Evolutionary conservation across 2,888 invertebrate genomes (phyloP), one percentile per base, ranked within the genome.

Genomic region (Morpho helenor): DNA sequence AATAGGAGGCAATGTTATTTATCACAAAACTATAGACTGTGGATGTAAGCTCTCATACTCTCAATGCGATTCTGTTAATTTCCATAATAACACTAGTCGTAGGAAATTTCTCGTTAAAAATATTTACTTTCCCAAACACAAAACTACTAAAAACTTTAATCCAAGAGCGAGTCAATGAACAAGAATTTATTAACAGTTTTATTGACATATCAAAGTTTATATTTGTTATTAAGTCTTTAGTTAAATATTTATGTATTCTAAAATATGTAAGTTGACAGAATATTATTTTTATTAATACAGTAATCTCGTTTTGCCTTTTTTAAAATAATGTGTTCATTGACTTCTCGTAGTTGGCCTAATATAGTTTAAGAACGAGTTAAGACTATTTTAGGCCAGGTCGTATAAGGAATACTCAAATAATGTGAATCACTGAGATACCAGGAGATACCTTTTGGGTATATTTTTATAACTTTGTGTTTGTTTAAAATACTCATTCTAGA

Each of bases 241-340:
- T 31, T 31, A 31, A 31, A 31, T 31, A 31, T 31, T 31, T 31
- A 31, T 31, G 31, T 31, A 31, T 31, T 5, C 31, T 31, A 31
- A 31, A 31, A 31, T 31, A 31, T 31, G 31, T 31, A 31, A 31
- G 31, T 31, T 31, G 31, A 5, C 31, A 31, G 5, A 5, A 31
- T 31, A 31, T 31, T 31, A 31, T 45, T 68, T 59, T 62, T 58
- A 62, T 65, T 60, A 63, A 60, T 66, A 62, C 48, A 45, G 62
- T 65, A 66, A 68, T 68, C 67, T 69, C 56, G 66, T 68, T 71
- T 69, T 62, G 63, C 68, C 66, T 67, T 74, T n/a, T 68, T 71
- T 58, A 47, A 63, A 63, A 43, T 69, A 66, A 74, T 72, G 71
- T 65, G 74, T 68, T 62, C 68, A 56, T 73, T 73, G 73, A 69